Percentiles rank a stretch among this genome's conserved stretches.
Evolutionary conservation across 2,113 vertebrate genomes (phyloP).

Genomic region (Mus spicilegus): DNA sequence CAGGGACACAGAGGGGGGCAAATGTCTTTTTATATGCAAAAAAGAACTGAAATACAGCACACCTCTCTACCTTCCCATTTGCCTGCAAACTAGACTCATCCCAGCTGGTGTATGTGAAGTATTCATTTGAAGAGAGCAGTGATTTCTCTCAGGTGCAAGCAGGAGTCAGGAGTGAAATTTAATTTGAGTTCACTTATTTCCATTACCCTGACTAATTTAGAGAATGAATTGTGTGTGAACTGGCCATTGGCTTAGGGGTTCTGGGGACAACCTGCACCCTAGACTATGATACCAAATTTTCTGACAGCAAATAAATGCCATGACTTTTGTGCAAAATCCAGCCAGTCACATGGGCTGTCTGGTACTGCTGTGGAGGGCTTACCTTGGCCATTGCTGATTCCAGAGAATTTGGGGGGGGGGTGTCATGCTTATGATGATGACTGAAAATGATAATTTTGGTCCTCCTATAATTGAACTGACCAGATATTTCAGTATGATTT

Average conservation of each 20-base stretch:
- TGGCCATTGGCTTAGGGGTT: conserved; percentile 52
- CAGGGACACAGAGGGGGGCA: background rate
- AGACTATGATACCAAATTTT: background rate
- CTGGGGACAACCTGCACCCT: background rate
- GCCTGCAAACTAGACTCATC: background rate
- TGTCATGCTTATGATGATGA: background rate
- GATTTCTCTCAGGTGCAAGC: conserved; percentile 31
- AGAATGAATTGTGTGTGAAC: conserved; percentile 48
- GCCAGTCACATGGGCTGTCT: background rate
- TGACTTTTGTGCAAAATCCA: conserved; percentile 1
- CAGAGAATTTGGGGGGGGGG: background rate
- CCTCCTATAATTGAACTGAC: background rate
- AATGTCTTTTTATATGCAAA: background rate
- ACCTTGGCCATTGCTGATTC: background rate
- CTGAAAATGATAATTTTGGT: conserved; percentile 6
- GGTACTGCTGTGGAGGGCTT: background rate
- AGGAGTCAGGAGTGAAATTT: conserved; percentile 59
- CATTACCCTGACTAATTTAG: conserved; percentile 46
- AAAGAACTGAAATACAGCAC: background rate
- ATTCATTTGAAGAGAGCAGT: background rate
- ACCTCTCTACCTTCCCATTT: background rate
- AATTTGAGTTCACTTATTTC: conserved; percentile 50
- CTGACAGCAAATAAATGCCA: background rate
- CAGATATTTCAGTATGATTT: background rate
- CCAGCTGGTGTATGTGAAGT: background rate